Conservation (phyloP, 2,113 vertebrate species). For the Lonchura striata region DNA sequence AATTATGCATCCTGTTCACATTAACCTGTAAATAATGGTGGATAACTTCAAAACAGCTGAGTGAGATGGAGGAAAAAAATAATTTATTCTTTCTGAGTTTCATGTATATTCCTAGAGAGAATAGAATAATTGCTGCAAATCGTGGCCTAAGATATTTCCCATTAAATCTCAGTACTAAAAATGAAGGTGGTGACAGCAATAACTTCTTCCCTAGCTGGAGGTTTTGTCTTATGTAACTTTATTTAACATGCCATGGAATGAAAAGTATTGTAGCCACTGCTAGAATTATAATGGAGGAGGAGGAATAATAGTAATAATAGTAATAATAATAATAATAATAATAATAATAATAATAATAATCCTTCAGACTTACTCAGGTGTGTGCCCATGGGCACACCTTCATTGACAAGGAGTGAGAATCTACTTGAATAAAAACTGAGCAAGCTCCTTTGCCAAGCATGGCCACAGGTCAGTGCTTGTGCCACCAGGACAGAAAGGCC, state of each 20-base stretch:
- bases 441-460: neutral
- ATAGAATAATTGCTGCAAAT: neutral
- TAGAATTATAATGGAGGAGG: neutral
- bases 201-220: neutral
- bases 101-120: neutral
- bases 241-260: neutral
- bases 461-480: neutral
- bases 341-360: no score
- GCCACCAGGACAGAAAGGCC: fast-evolving
- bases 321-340: no score
- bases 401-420: neutral
- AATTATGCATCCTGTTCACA: neutral
- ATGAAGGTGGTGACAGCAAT: neutral
- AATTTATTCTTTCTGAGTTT: neutral
- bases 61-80: neutral
- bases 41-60: neutral
- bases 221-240: neutral
- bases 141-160: neutral
- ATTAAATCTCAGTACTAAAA: neutral
- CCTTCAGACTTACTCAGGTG: neutral
- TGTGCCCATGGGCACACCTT: neutral
- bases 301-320: no score
- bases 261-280: neutral
- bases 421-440: neutral
- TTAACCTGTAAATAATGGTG: neutral